Evolutionary conservation across 2,113 vertebrate species (phyloP).

Genomic region (Aspiorhynchus laticeps): DNA sequence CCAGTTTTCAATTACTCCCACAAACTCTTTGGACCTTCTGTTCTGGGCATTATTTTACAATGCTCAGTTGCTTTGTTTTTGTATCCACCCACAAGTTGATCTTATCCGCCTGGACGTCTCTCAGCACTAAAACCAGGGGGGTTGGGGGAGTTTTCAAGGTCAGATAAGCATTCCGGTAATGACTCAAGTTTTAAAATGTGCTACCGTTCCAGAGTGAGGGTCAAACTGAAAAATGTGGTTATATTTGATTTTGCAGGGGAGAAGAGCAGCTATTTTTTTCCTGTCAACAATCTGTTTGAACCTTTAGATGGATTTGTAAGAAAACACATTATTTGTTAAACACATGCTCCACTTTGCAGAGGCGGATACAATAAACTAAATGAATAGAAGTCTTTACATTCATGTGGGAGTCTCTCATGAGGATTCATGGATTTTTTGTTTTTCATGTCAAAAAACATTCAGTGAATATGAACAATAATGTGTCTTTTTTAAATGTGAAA

Average conservation of each 20-base stretch:
- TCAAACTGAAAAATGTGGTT: slow-evolving; percentile 11
- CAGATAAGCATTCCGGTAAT: slow-evolving; percentile 22
- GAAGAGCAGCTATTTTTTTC: background rate
- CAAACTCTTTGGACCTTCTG: background rate
- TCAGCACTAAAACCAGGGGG: slow-evolving; percentile 24
- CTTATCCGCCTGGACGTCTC: slow-evolving; percentile 22
- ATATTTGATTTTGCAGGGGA: background rate
- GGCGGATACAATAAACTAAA: background rate
- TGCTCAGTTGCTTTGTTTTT: slow-evolving; percentile 14
- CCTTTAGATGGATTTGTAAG: background rate
- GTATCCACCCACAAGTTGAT: slow-evolving; percentile 34
- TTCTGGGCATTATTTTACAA: slow-evolving; percentile 6
- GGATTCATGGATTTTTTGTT: background rate
- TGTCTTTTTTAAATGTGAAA: background rate
- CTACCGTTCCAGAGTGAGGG: background rate
- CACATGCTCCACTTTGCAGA: background rate
- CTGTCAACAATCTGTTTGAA: background rate
- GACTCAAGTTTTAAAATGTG: slow-evolving; percentile 14
- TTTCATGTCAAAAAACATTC: background rate
- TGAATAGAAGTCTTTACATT: background rate
- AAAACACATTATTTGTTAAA: slow-evolving; percentile 24
- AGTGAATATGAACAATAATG: background rate
- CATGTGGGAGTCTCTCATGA: slow-evolving; percentile 11
- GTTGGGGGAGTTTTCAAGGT: slow-evolving; percentile 26
- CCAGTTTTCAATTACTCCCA: background rate